A percentile compares a stretch with the other conserved stretches of the same genome.
Conservation (phyloP, 2,113 vertebrate genomes). For the Origma solitaria region DNA sequence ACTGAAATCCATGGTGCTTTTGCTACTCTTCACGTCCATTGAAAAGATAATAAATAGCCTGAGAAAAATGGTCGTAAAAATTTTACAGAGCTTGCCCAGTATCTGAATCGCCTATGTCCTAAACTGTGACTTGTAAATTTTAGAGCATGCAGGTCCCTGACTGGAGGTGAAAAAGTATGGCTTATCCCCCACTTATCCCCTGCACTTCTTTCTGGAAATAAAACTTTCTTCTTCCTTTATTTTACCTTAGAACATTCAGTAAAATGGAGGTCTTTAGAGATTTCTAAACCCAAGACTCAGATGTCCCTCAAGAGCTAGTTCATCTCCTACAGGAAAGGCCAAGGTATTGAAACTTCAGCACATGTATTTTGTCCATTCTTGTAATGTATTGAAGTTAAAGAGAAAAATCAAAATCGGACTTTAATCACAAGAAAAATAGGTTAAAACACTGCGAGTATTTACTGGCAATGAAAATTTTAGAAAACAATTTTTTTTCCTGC, state of each 20-base stretch:
- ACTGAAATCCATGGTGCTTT: not conserved
- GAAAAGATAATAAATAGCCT: not conserved
- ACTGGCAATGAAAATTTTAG: not conserved
- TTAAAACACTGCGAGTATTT: not conserved
- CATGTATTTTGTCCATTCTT: not conserved
- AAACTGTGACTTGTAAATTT: not conserved
- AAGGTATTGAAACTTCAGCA: not conserved
- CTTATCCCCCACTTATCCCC: not conserved
- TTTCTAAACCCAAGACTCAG: not conserved
- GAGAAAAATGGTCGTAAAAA: not conserved
- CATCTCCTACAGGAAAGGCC: not conserved
- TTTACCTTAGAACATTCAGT: not conserved
- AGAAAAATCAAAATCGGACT: not conserved
- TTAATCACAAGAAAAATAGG: not conserved
- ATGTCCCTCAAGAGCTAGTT: not conserved
- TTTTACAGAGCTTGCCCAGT: not conserved
- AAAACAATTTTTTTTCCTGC: not conserved
- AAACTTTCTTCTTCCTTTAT: not conserved
- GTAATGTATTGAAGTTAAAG: not conserved
- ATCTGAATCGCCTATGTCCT: not conserved
- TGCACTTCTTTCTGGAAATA: not conserved
- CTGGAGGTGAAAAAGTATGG: not conserved
- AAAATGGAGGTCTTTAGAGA: not conserved
- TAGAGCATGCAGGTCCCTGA: not conserved
- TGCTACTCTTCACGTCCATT: not conserved